These are phyloP conservation scores for Pollenia amentaria DNA, from an alignment of 2,888 invertebrate genomes.

Conservation along the genomic window DNA sequence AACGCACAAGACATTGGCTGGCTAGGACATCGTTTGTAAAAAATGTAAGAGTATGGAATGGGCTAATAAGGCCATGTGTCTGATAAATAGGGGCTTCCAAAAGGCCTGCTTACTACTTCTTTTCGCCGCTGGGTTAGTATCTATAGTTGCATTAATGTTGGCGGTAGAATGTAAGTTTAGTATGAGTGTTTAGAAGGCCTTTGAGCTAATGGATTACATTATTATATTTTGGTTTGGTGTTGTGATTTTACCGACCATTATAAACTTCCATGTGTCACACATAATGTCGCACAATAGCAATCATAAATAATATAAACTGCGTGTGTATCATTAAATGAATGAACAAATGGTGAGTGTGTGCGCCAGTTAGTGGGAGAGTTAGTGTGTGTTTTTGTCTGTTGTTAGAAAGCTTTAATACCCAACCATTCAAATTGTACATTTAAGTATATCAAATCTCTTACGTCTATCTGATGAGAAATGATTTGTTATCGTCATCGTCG, in stretches of 20 bases:
- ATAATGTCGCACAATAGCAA: conserved; percentile 69
- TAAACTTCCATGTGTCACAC: conserved; percentile 72
- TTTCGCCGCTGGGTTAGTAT: not conserved
- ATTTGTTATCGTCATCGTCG: conserved; percentile 48
- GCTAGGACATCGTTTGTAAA: too few species aligned
- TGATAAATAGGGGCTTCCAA: too few species aligned
- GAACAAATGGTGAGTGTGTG: not conserved
- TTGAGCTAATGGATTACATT: conserved; percentile 64
- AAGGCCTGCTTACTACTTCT: too few species aligned
- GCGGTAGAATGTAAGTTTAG: not conserved
- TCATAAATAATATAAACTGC: conserved; percentile 67
- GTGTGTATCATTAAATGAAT: conserved; percentile 18
- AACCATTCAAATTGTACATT: conserved; percentile 56
- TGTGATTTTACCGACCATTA: conserved; percentile 71
- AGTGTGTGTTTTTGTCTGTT: not conserved
- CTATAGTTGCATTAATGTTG: not conserved
- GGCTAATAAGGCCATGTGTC: too few species aligned
- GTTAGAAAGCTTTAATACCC: conserved; percentile 49
- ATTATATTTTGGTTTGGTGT: conserved; percentile 57
- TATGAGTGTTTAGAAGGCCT: conserved; percentile 39
- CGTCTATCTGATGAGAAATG: conserved; percentile 54
- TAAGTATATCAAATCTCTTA: conserved; percentile 57
- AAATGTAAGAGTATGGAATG: too few species aligned
- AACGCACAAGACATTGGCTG: too few species aligned
- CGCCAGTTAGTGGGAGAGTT: not conserved